Evolutionary conservation across 2,797 vertebrate genomes (phyloP), one percentile per base, ranked within the genome.

Genomic region (Enteromius paludinosus): DNA sequence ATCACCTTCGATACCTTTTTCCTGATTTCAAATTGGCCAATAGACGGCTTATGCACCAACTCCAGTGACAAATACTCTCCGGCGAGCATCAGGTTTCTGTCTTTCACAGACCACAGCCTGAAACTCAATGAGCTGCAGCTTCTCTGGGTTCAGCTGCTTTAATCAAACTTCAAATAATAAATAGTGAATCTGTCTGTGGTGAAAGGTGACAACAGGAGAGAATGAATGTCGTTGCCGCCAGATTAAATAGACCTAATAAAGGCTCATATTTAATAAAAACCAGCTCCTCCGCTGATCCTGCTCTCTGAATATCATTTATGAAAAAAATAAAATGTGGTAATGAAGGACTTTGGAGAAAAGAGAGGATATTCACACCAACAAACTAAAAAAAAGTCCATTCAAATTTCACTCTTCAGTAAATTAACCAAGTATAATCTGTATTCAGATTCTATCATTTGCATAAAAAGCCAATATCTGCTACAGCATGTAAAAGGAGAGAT

Each of bases 181-280:
- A 88, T 80, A 70, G 78, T 79, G 47, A 74, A 71, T 65, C 45
- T 47, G 68, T 74, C 72, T 73, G 38, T 72, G 83, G 79, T 86
- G 84, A 84, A 78, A 87, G 87, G 79, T 83, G 81, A 83, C 68
- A 78, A 78, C 41, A 38, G 61, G 49, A 30, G 45, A 70, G 62
- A 84, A 86, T 82, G 68, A 81, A 85, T 79, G 59, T 68, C 79
- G 5, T 80, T 69, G 45, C 75, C 8, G 28, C 38, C 20, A 74
- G 33, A 86, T 85, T 84, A 86, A 61, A 84, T 66, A 80, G 82
- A 79, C 76, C 75, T 83, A 86, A 86, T 87, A 86, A 86, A 79
- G 35, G 33, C 38, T 83, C 41, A 62, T 71, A 64, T 90, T 88
- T 86, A 88, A 86, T 89, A 79, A 84, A 84, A 83, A 79, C 1